Evolutionary conservation across 1,140 invertebrate genomes (phyloP), one percentile per base, ranked within the genome.

Genomic region (Drosophila navojoa): DNA sequence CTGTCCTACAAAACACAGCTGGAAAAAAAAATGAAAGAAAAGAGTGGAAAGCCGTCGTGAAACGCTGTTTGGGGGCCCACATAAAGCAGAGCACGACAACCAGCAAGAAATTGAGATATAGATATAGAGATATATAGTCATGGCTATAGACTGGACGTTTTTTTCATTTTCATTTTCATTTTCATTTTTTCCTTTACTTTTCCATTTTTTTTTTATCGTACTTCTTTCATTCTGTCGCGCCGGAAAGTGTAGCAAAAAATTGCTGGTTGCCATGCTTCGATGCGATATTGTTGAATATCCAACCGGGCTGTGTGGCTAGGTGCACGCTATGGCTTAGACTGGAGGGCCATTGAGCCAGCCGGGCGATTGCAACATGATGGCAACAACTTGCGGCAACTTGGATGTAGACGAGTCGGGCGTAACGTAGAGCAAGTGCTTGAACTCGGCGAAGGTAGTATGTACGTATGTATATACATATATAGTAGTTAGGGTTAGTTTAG

Each of bases 101-200:
- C 45, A 76, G 71, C 75, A 67, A 78, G 81, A 78, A 70, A 77
- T 86, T 67, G 64, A 76, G 81, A 59, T 55, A 55, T 40, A 55
- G 53, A 55, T 59, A 59, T 59, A 59, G 57, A 59, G 57, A 59
- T 59, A 47, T 59, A 47, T 47, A 47, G 57, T 47, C 15, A 47
- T 42, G 53, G 53, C 62, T 66, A 66, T 66, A 58, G 69, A n/a
- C 35, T 22, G 45, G 15, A 45, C 40, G 15, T 45, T 45, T 45
- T 16, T 45, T 45, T 44, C 15, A 25, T 50, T 60, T 16, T 22
- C 45, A 11, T 44, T 44, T 44, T 44, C 42, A 22, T 32, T 50
- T 32, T 19, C 19, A 19, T 19, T 19, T 13, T n/a, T 29, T n/a
- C 53, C 10, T 16, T 54, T 53, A 19, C 19, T 53, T 35, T 25